A percentile compares a stretch with the other conserved stretches of the same genome.
Conservation (phyloP, 2,797 vertebrate species). For the Pseudochirops corinnae region DNA sequence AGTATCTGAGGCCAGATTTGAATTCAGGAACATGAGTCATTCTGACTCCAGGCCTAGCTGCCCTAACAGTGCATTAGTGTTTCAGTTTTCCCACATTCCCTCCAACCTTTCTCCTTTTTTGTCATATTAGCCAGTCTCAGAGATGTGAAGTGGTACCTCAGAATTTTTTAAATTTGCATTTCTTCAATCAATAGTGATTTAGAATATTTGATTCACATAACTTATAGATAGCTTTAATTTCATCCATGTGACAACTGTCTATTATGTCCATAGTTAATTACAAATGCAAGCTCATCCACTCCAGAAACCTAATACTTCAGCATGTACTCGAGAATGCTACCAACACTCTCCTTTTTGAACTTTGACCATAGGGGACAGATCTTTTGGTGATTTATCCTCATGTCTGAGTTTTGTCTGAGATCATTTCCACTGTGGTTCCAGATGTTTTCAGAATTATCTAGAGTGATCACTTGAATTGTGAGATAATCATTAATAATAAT, state of each 20-base stretch:
- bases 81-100: not conserved
- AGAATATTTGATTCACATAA: not conserved
- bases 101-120: not conserved
- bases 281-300: conserved; percentile 3
- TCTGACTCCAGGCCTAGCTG: not conserved
- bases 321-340: conserved; percentile 30
- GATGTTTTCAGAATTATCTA: conserved; percentile 16
- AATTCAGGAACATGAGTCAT: too few species aligned
- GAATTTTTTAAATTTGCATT: not conserved
- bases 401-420: conserved; percentile 19
- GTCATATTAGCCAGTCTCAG: not conserved
- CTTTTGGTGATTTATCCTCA: conserved; percentile 10
- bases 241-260: not conserved
- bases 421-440: conserved; percentile 11
- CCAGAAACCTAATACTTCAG: conserved; percentile 13
- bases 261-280: not conserved
- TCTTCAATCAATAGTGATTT: not conserved
- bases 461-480: not conserved
- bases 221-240: not conserved
- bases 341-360: conserved; percentile 8
- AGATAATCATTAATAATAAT: not conserved
- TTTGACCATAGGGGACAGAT: not conserved
- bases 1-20: too few species aligned
- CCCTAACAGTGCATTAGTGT: not conserved
- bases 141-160: not conserved